These are phyloP conservation scores for Engystomops pustulosus DNA, from an alignment of 2,113 vertebrate genomes.

Conservation along the genomic window DNA sequence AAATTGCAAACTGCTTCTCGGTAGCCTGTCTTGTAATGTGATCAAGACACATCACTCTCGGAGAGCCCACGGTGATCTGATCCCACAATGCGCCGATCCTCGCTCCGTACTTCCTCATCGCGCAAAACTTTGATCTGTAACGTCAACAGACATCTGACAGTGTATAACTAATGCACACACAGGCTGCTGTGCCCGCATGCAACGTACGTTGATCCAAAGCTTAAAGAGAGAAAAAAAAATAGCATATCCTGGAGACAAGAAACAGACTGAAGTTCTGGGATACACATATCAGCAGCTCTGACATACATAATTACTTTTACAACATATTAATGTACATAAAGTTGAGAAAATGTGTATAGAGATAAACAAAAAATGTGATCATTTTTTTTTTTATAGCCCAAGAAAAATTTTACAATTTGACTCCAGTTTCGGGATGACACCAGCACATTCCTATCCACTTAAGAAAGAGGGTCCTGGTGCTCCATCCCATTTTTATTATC, in stretches of 20 bases:
- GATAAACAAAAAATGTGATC: no score
- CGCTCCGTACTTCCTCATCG: slow-evolving; percentile 21
- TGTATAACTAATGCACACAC: slow-evolving; percentile 43
- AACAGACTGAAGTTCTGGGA: background rate
- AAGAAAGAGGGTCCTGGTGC: no score
- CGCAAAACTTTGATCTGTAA: slow-evolving; percentile 51
- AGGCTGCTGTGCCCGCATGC: background rate
- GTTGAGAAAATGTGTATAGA: background rate
- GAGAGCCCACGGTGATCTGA: slow-evolving; percentile 15
- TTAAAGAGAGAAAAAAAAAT: slow-evolving; percentile 41
- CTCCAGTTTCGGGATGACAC: no score
- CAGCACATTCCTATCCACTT: no score
- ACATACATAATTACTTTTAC: background rate
- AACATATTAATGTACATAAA: background rate
- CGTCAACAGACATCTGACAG: slow-evolving; percentile 34
- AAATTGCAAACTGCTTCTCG: slow-evolving; percentile 29
- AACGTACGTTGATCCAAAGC: slow-evolving; percentile 26
- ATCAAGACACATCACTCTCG: slow-evolving; percentile 48
- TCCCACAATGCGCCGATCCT: background rate
- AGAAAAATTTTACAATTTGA: no score
- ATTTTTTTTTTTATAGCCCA: no score
- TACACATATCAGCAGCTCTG: background rate
- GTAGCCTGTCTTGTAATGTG: slow-evolving; percentile 56
- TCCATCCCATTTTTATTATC: no score
- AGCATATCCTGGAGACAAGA: background rate